Evolutionary conservation across 2,113 vertebrate species (phyloP), one percentile per base, ranked within the genome.

Genomic region (Columba janthina): DNA sequence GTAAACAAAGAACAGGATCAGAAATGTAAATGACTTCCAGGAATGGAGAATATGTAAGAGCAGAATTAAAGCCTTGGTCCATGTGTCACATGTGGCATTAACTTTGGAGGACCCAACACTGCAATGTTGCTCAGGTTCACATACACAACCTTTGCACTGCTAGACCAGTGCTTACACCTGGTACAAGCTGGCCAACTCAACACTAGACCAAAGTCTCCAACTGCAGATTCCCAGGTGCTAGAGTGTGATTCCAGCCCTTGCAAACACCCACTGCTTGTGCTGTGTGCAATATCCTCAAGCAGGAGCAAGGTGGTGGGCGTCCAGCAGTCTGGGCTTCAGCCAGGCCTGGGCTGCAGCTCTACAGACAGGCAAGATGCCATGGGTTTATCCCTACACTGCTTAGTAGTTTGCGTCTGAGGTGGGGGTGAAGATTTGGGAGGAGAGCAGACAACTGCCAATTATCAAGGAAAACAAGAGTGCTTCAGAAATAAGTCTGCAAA

Each of bases 91-190:
- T 2, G 9, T 31, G 24, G 32, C 24, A 54, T 3, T 15, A 36
- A 34, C 51, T 78, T 18, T 18, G 18, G 53, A 79, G 44, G 15
- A 79, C 10, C 4, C 25, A 81, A 21, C 28, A 71, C 76, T 56
- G 48, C 34, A 57, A 14, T 0, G 0, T 1, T 2, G 1, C 44
- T n/a, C 32, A 85, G 16, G 15, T 46, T 78, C n/a, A 20, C 0
- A 0, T 15, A n/a, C 66, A 42, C 19, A 69, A 19, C 26, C 16
- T 26, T 22, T 46, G 29, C 11, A 40, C 32, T 31, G 24, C 44
- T n/a, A 51, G 31, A 62, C 34, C 17, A 40, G 25, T 12, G 20
- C 38, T 48, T 29, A 38, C 5, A 56, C 6, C 22, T 42, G 11
- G 11, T 17, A 66, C 0, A 2, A 65, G 16, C 0, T 25, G 67